Evolutionary conservation across 1,140 invertebrate genomes (phyloP), one percentile per base, ranked within the genome.

Genomic region (Zaprionus lachaisei): DNA sequence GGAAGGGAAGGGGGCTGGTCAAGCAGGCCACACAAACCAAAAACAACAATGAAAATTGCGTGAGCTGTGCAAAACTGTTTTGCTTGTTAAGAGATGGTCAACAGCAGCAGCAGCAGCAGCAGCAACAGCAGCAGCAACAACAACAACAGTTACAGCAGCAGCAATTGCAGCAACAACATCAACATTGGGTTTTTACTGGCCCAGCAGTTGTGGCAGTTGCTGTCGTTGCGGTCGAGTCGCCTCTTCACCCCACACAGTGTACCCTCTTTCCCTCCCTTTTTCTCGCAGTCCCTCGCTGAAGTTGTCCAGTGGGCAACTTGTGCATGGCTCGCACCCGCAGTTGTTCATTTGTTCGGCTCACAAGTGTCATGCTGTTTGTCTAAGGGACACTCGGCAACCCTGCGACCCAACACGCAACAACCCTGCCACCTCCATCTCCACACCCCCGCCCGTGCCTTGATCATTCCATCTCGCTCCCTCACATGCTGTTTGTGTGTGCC

Each of bases 301-400:
- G 58, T 73, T 24, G 49, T 47, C 64, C 77, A 79, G 70, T 70
- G 65, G 72, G 72, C 77, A 81, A 81, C 70, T 83, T 89, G 80
- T 70, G 61, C 74, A 75, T 80, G 72, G 69, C 71, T 80, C 37
- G 74, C 70, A 61, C 49, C 72, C 77, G 71, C 84, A 80, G 77
- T 79, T 87, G 84, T 89, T 81, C 84, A 89, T 83, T 87, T 84
- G 84, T 84, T 70, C 69, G 79, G 72, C 76, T 69, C 67, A 81
- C 85, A 80, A 90, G 79, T 84, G 85, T 87, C 84, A 90, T 90
- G 84, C 78, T 80, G 81, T 81, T 89, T 74, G 79, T 51, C 47
- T 66, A 31, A 68, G 38, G 57, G 38, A 31, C 24, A 66, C 24
- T 41, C 7, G 56, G 24, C 28, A 47, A 47, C 41, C 41, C 41